A percentile compares a stretch with the other conserved stretches of the same genome.
phyloP scores from a whole-genome alignment of 2,113 vertebrate genomes.

The Oostethus manadensis region DNA sequence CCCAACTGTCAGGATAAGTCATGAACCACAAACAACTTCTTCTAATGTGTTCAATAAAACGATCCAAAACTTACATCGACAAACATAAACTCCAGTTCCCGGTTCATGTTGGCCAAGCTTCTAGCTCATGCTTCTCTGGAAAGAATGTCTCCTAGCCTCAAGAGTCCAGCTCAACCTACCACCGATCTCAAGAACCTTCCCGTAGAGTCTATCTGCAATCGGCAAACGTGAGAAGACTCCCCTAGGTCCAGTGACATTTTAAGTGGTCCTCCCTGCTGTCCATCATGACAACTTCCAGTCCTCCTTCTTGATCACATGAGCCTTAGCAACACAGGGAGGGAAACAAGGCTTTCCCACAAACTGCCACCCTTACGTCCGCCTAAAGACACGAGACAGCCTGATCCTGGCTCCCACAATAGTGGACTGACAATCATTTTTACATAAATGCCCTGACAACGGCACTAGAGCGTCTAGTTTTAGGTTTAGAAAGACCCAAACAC shows the following conservation, averaged over 20 bases:
- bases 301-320: conserved; percentile 60
- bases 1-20: neutral
- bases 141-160: conserved; percentile 26
- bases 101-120: conserved; percentile 58
- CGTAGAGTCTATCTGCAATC: conserved; percentile 35
- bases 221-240: conserved; percentile 28
- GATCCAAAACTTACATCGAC: conserved; percentile 74
- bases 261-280: conserved; percentile 46
- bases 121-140: conserved; percentile 50
- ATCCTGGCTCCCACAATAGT: neutral
- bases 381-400: neutral
- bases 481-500: neutral
- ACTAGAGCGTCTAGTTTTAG: neutral
- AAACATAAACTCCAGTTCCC: conserved; percentile 77
- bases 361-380: neutral
- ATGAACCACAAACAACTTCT: neutral
- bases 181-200: conserved; percentile 29
- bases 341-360: conserved; percentile 32
- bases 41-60: neutral
- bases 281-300: conserved; percentile 28
- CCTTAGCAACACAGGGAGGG: neutral
- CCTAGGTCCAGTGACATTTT: conserved; percentile 12
- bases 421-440: neutral
- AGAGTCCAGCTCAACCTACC: conserved; percentile 6
- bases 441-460: neutral